These are phyloP conservation scores for Ornithoptera priamus DNA, from an alignment of 2,888 invertebrate species.

Conservation along the genomic window DNA sequence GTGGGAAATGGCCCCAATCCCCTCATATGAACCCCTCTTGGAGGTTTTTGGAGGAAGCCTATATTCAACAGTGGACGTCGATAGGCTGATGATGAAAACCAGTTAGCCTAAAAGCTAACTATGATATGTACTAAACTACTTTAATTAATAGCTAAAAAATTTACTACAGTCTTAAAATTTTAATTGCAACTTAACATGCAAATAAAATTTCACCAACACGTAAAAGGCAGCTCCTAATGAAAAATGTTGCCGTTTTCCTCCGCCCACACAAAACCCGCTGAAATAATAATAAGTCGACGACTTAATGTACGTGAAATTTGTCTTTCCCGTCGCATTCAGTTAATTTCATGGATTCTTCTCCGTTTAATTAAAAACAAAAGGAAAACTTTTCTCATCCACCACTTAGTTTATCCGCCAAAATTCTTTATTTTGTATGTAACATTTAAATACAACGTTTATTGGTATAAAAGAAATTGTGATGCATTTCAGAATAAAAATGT, in stretches of 20 bases:
- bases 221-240: conserved; percentile 1
- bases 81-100: too few species aligned
- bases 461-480: background rate
- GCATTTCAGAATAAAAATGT: background rate
- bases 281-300: conserved; percentile 5
- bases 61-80: too few species aligned
- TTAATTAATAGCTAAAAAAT: background rate
- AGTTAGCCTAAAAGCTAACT: too few species aligned
- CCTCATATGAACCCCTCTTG: too few species aligned
- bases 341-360: conserved; percentile 2
- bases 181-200: background rate
- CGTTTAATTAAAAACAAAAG: background rate
- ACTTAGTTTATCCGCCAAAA: background rate
- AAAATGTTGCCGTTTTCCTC: conserved; percentile 1
- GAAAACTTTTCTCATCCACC: background rate
- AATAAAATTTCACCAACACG: background rate
- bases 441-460: background rate
- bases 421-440: background rate
- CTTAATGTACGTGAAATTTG: conserved; percentile 1
- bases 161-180: background rate
- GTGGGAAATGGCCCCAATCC: too few species aligned
- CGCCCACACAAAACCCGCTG: conserved; percentile 2
- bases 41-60: too few species aligned
- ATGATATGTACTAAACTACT: background rate
- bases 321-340: background rate